Base-by-base conservation (phyloP, 2,113 vertebrate species). In the Phrynocephalus versicolor region DNA sequence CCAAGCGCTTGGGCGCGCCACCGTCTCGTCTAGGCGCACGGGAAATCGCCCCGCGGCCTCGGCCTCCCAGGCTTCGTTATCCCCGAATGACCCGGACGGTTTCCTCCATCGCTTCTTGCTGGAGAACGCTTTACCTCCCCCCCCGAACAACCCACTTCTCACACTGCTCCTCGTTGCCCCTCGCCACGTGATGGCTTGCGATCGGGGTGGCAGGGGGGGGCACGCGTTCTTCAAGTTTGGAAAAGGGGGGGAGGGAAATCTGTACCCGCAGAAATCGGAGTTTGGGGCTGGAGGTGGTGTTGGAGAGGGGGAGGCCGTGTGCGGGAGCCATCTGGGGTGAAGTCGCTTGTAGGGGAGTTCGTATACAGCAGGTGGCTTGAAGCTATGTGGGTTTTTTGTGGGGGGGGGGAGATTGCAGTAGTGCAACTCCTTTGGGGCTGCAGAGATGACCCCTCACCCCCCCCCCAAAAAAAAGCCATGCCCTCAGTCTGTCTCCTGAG, bases 41-140 rank as follows among this genome's bases (percentile, higher is more conserved):
- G 45, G 83, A 77, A 78, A 70, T 21, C 74, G 12, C 75, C 37
- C n/a, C n/a, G n/a, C 69, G 76, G 84, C 67, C 76, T 79, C 76
- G 84, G 84, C 84, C 76, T 72, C n/a, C n/a, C 76, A 18, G 84
- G 84, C 69, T 85, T 79, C 77, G 67, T 85, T 85, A 85, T 85
- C 84, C 84, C 84, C 84, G 77, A 80, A 85, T 85, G 84, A 85
- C 84, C 84, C 77, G 57, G 76, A 19, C 84, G 67, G n/a, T 72
- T 85, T 79, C 76, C 76, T 78, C 74, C 57, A 70, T 79, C 65
- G 14, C 76, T 79, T 33, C 10, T 30, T 25, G 45, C 33, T n/a
- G n/a, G n/a, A n/a, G n/a, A n/a, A n/a, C 33, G 16, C 67, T 33
- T 78, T 9, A 27, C 76, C 55, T 30, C 19, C 30, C 15, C 55